A percentile compares a stretch with the other conserved stretches of the same genome.
Conservation (phyloP, 2,888 invertebrate species). For the Ethmia dodecea region DNA sequence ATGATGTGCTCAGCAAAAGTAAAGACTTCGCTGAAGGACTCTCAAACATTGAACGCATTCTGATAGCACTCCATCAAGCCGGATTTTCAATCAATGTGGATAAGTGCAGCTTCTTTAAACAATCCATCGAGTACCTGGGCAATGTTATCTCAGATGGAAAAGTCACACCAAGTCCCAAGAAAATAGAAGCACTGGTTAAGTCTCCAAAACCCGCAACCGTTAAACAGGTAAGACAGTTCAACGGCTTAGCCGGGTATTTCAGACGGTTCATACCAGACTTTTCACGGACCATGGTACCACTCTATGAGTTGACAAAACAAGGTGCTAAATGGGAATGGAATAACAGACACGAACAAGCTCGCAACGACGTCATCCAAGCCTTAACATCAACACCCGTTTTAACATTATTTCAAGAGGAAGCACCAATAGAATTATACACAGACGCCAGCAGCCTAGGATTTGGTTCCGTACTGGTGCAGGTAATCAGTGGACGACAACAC, state of each 20-base stretch:
- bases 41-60: not conserved
- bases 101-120: not conserved
- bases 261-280: constrained; percentile 17
- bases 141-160: constrained; percentile 13
- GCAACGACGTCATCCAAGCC: constrained; percentile 14
- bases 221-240: constrained; percentile 21
- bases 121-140: not conserved
- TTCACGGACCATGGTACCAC: constrained; percentile 10
- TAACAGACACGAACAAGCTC: constrained; percentile 8
- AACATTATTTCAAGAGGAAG: constrained; percentile 16
- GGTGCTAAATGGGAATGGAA: constrained; percentile 11
- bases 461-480: constrained; percentile 20
- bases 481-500: too few species aligned
- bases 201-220: constrained; percentile 16
- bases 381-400: constrained; percentile 19
- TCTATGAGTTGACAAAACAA: constrained; percentile 10
- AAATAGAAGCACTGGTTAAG: constrained; percentile 17
- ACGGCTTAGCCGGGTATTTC: constrained; percentile 21
- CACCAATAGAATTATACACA: constrained; percentile 19
- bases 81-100: constrained; percentile 21
- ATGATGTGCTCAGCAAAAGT: constrained; percentile 16
- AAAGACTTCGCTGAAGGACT: constrained; percentile 6
- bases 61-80: not conserved
- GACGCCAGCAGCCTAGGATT: constrained; percentile 23
- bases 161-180: constrained; percentile 19